These are phyloP conservation scores for Xenopus tropicalis DNA, from an alignment of 2,113 vertebrate species.

Conservation along the genomic window DNA sequence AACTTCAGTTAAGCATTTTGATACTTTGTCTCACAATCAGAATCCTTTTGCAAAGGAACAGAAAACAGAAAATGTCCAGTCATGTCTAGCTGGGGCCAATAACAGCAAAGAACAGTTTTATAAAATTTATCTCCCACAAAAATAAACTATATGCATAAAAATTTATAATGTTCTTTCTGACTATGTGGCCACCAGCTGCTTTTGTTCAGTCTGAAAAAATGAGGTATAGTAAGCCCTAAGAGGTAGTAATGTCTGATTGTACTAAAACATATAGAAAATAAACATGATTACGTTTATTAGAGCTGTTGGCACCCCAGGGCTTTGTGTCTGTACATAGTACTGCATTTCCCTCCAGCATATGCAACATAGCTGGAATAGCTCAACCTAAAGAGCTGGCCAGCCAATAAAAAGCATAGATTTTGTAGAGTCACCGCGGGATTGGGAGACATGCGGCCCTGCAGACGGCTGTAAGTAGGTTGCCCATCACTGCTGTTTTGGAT, in stretches of 20 bases:
- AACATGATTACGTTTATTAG: constrained; percentile 69
- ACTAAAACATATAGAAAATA: constrained; percentile 78
- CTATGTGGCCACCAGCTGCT: constrained; percentile 78
- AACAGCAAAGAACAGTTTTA: constrained; percentile 85
- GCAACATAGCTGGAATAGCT: neutral
- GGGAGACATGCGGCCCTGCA: too few species aligned
- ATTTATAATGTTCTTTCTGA: constrained; percentile 86
- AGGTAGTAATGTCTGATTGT: constrained; percentile 97
- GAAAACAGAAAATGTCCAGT: constrained; percentile 82
- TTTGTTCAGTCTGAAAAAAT: constrained; percentile 83
- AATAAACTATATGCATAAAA: constrained; percentile 93
- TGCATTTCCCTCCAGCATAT: neutral
- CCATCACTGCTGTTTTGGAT: neutral
- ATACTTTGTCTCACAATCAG: constrained; percentile 69
- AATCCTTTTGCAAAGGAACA: constrained; percentile 77
- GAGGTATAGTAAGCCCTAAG: constrained; percentile 93
- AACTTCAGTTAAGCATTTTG: constrained; percentile 66
- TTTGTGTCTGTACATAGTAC: constrained; percentile 50
- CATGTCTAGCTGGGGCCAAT: constrained; percentile 74
- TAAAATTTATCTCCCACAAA: constrained; percentile 93
- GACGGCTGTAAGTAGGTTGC: too few species aligned
- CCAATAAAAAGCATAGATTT: too few species aligned
- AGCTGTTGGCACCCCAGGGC: constrained; percentile 68
- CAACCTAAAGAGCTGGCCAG: too few species aligned
- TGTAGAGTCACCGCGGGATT: too few species aligned